These are phyloP conservation scores for Pseudanteris insignis DNA, from an alignment of 2,888 invertebrate genomes.

Conservation along the genomic window DNA sequence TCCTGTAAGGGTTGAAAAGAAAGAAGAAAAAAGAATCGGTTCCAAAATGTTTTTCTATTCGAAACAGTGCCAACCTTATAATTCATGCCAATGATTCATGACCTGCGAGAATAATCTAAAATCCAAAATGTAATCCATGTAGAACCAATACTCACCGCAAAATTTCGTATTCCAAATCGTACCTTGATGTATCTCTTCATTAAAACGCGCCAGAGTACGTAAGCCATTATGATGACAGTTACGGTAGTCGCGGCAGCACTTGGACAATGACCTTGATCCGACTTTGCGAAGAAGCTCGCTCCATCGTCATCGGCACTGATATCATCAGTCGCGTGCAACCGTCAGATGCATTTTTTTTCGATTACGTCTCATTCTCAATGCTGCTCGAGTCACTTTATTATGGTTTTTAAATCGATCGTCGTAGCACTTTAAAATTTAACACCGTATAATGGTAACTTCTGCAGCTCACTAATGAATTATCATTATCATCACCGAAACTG, in stretches of 20 bases:
- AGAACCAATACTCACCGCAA: slow-evolving; percentile 62
- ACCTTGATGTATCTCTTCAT: slow-evolving; percentile 72
- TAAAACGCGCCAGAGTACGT: slow-evolving; percentile 71
- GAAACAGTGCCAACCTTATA: no score
- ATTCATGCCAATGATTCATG: no score
- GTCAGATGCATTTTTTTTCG: slow-evolving; percentile 38
- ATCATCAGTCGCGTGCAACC: slow-evolving; percentile 31
- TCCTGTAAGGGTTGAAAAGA: no score
- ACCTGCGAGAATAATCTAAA: no score
- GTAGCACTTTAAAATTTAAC: no score
- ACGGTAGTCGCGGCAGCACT: slow-evolving; percentile 25
- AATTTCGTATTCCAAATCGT: slow-evolving; percentile 68
- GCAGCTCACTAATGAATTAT: no score
- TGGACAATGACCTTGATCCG: slow-evolving; percentile 46
- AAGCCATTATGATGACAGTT: slow-evolving; percentile 67
- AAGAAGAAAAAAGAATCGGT: background rate
- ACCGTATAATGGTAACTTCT: no score
- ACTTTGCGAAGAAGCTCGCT: slow-evolving; percentile 37
- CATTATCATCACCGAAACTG: no score
- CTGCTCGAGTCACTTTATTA: slow-evolving; percentile 13
- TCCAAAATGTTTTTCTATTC: no score
- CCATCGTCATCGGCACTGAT: slow-evolving; percentile 38
- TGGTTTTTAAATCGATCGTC: slow-evolving; percentile 10
- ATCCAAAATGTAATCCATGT: no score
- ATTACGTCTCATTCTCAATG: slow-evolving; percentile 29